These are phyloP conservation scores for Synchiropus splendidus DNA, from an alignment of 2,113 vertebrate species.

Conservation along the genomic window DNA sequence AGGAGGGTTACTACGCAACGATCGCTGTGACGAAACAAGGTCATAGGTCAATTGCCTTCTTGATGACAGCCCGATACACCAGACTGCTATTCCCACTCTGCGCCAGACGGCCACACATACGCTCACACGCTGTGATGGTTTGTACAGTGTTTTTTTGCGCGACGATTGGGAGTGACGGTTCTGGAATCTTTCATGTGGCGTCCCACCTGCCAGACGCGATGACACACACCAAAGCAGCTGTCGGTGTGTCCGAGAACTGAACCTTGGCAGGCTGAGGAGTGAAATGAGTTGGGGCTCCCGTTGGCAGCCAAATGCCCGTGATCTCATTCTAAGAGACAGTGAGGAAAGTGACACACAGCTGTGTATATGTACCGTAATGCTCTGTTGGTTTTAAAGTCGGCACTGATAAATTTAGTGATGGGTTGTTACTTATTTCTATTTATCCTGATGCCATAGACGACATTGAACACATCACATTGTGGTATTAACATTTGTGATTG, in stretches of 20 bases:
- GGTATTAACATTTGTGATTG: no score
- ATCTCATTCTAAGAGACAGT: slow-evolving; percentile 36
- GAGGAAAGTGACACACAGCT: slow-evolving; percentile 12
- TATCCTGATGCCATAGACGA: no score
- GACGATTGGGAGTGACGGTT: slow-evolving; percentile 12
- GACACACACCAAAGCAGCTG: slow-evolving; percentile 38
- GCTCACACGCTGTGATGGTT: slow-evolving; percentile 6
- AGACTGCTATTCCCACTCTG: slow-evolving; percentile 27
- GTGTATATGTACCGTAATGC: background rate
- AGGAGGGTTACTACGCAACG: slow-evolving; percentile 36
- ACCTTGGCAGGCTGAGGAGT: slow-evolving; percentile 28
- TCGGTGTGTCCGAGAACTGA: slow-evolving; percentile 24
- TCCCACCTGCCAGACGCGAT: slow-evolving; percentile 38
- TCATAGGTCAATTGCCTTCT: slow-evolving; percentile 42
- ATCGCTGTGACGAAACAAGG: slow-evolving; percentile 28
- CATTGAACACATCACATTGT: no score
- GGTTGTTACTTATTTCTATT: no score
- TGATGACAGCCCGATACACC: slow-evolving; percentile 26
- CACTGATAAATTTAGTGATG: no score
- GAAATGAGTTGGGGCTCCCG: slow-evolving; percentile 29
- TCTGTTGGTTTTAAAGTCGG: no score
- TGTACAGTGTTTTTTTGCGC: slow-evolving; percentile 18
- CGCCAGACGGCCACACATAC: slow-evolving; percentile 12
- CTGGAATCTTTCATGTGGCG: slow-evolving; percentile 27
- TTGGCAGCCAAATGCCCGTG: slow-evolving; percentile 42